phyloP scores from a whole-genome alignment of 2,113 vertebrate species.

The Ammodytes dubius region DNA sequence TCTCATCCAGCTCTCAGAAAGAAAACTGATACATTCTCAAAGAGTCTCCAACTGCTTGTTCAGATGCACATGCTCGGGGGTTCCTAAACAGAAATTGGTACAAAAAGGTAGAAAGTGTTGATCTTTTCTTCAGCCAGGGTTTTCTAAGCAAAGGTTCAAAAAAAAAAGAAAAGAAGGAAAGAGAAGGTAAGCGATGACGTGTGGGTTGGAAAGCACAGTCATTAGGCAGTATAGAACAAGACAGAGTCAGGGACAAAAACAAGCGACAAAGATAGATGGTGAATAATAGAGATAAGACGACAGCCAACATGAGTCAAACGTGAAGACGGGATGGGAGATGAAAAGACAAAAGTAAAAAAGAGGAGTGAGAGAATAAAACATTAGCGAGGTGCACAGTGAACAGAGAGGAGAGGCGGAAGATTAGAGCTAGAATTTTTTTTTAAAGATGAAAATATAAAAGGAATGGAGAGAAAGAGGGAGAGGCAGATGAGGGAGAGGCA shows the following conservation, averaged over 20 bases:
- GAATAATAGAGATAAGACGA: constrained; percentile 45
- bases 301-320: constrained; percentile 50
- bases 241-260: constrained; percentile 11
- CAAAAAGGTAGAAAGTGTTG: not conserved
- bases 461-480: not conserved
- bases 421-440: not conserved
- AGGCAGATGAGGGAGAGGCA: constrained; percentile 27
- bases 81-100: not conserved
- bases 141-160: not conserved
- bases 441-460: constrained; percentile 42
- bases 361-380: constrained; percentile 44
- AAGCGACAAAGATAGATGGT: constrained; percentile 41
- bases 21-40: not conserved
- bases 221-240: constrained; percentile 21
- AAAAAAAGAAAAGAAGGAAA: constrained; percentile 1
- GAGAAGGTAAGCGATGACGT: not conserved
- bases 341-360: constrained; percentile 45
- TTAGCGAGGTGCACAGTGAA: constrained; percentile 12
- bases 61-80: not conserved
- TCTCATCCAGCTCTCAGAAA: not conserved
- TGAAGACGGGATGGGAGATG: constrained; percentile 37
- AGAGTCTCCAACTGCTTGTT: not conserved
- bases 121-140: constrained; percentile 11
- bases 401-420: constrained; percentile 24
- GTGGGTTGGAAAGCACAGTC: constrained; percentile 1